Conservation (phyloP, 2,113 vertebrate species). For the Mustela nigripes region DNA sequence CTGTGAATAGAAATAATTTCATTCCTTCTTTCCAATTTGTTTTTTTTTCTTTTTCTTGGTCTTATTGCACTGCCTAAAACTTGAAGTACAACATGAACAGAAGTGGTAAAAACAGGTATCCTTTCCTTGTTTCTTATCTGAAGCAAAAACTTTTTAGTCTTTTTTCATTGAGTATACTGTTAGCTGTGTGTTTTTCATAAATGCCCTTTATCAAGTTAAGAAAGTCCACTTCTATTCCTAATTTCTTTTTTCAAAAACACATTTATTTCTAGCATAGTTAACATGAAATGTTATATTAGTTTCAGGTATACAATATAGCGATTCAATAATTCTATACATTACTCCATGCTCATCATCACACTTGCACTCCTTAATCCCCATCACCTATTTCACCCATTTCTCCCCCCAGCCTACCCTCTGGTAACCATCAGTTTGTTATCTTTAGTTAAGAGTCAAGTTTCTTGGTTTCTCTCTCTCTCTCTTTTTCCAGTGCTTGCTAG, state of each 20-base stretch:
- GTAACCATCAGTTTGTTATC: too few relatives aligned
- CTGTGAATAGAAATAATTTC: slow-evolving; percentile 5
- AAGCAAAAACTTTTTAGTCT: neutral
- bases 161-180: neutral
- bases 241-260: neutral
- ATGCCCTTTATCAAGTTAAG: neutral
- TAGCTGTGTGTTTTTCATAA: neutral
- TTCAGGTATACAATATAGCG: neutral
- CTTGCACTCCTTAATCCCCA: neutral
- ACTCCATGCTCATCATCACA: neutral
- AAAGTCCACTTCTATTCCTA: neutral
- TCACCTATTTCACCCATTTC: neutral
- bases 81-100: neutral
- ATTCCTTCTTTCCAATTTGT: slow-evolving; percentile 18
- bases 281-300: neutral
- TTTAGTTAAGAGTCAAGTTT: neutral
- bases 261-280: neutral
- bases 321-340: neutral
- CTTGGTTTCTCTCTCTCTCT: neutral
- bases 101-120: neutral
- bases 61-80: neutral
- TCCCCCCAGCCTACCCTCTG: too few relatives aligned
- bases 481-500: neutral
- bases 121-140: neutral
- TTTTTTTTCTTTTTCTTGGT: neutral